Base-by-base conservation (phyloP, 2,113 vertebrate genomes). In the Suncus etruscus region DNA sequence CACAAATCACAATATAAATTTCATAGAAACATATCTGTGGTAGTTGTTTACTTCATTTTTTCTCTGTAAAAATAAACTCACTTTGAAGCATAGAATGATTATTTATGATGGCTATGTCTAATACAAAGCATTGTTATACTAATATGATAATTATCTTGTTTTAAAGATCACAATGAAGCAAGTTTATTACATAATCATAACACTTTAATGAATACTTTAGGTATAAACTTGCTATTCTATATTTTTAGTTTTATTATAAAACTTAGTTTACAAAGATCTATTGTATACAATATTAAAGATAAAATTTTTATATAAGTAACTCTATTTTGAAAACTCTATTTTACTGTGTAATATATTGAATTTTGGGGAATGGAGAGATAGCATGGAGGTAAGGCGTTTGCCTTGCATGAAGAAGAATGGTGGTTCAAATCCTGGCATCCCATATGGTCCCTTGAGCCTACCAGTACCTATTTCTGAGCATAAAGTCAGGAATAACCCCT, bases 1-100 rank as follows among this genome's bases (percentile, higher is more conserved):
- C 69, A 8, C 4, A 76, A 14, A 65, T 54, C 25, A 75, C 24
- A 72, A 20, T 91, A 12, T 82, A 45, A 63, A 47, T 51, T 51
- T 73, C 54, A 76, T 85, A 73, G 22, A 3, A 31, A 73, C 45
- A 77, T 58, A 51, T 12, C 27, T 69, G 1, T 24, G 8, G 32
- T 73, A 77, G 4, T 22, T 86, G 61, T 39, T 69, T 89, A 86
- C 10, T 70, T 85, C 11, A 29, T 63, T 63, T 91, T 11, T 88
- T 3, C 11, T 61, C n/a, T 66, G 2, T 69, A 14, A 27, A 84
- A 68, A n/a, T 76, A 31, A 8, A 65, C 2, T 75, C 32, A 3
- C 22, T 31, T n/a, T 58, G 7, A 1, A 85, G 48, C 39, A 72
- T 88, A 81, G 1, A 15, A 73, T 16, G 1, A 77, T 74, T 61